Evolutionary conservation across 2,888 invertebrate species (phyloP), one percentile per base, ranked within the genome.

Genomic region (Amblyteles armatorius): DNA sequence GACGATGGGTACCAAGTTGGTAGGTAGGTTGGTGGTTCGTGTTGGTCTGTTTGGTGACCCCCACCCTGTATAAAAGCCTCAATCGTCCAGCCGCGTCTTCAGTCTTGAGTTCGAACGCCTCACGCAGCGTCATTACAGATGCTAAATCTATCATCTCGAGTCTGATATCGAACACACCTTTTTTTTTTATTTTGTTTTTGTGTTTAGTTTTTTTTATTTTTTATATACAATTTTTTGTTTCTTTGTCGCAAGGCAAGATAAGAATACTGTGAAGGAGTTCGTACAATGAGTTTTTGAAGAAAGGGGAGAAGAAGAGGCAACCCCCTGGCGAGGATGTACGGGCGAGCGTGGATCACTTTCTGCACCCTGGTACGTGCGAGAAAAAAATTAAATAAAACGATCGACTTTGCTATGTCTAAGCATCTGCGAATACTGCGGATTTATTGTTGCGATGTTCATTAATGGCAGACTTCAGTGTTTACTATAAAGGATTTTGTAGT

Each of bases 51-150:
- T 90, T 87, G 91, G 86, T 83, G 90, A 90, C 90, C 91, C 92
- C 92, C 92, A 92, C 91, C 91, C 91, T 91, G 88, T 92, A 92
- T 92, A 92, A 91, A 92, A 92, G 91, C 90, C 90, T 89, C 88
- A 89, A 89, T 91, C 92, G 85, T 88, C 87, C 89, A 81, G 88
- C 87, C 88, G 89, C 89, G 87, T 91, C 90, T 92, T 91, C 92
- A 91, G 91, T 91, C 91, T 91, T 90, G 88, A 90, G 91, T 91
- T 91, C 89, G 91, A 88, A 90, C 91, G 90, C 89, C 88, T 83
- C 88, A 88, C 85, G 86, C 87, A 87, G 89, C 86, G 87, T 87
- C 86, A 82, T 87, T 88, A 86, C 88, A 87, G 83, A 88, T 89
- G 87, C 87, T 85, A 82, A 73, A 84, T 73, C 84, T 83, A 89